These are phyloP conservation scores for Leptinotarsa peninsularis DNA, from an alignment of 2,888 invertebrate genomes.

Conservation along the genomic window DNA sequence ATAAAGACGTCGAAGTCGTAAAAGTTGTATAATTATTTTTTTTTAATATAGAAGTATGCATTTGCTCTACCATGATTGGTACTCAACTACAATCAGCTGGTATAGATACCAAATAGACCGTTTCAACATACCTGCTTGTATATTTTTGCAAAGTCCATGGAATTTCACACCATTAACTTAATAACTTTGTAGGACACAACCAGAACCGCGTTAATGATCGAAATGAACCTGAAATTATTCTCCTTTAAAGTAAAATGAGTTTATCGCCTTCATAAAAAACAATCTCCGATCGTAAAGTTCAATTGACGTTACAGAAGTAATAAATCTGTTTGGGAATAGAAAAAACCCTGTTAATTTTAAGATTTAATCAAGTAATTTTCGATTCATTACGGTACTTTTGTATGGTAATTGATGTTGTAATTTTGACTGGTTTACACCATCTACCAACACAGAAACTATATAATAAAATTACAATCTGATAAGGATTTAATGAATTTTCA, in stretches of 20 bases:
- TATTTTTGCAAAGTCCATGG: not conserved
- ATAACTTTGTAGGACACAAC: not conserved
- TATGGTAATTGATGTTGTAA: not conserved
- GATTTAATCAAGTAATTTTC: not conserved
- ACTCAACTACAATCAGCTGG: not conserved
- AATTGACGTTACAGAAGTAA: constrained; percentile 5
- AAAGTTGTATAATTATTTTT: too few species aligned
- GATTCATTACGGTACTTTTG: not conserved
- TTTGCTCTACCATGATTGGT: not conserved
- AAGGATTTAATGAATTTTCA: too few species aligned
- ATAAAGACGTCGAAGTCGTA: too few species aligned
- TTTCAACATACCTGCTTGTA: not conserved
- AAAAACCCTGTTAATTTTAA: not conserved
- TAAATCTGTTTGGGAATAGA: constrained; percentile 5
- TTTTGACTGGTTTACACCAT: too few species aligned
- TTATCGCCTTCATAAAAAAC: constrained; percentile 10
- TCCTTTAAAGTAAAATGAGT: constrained; percentile 10
- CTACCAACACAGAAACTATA: too few species aligned
- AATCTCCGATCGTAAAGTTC: constrained; percentile 12
- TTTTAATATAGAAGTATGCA: too few species aligned
- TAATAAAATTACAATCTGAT: too few species aligned
- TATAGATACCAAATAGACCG: not conserved
- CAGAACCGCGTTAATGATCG: not conserved
- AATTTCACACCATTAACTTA: not conserved
- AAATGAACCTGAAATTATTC: constrained; percentile 3